These are phyloP conservation scores for Callospermophilus lateralis DNA, from an alignment of 2,113 vertebrate genomes.

Conservation along the genomic window DNA sequence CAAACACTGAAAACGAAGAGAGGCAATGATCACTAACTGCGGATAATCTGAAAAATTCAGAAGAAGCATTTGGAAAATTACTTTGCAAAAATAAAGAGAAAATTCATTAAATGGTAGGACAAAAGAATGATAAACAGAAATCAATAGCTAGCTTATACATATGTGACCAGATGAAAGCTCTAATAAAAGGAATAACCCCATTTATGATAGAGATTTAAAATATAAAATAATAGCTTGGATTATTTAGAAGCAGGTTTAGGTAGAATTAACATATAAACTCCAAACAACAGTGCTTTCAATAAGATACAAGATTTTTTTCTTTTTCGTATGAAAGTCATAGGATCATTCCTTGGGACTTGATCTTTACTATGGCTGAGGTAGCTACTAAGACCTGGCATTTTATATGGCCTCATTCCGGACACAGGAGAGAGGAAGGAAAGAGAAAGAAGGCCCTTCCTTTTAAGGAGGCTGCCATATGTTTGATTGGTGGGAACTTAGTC, in stretches of 20 bases:
- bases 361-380: background rate
- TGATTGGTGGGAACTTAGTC: background rate
- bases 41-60: background rate
- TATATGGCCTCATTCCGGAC: background rate
- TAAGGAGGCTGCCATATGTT: background rate
- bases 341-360: background rate
- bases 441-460: background rate
- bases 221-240: background rate
- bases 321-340: background rate
- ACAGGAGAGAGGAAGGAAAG: background rate
- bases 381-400: background rate
- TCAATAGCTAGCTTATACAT: background rate
- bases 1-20: background rate
- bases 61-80: constrained; percentile 3
- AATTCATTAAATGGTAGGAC: background rate
- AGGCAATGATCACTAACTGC: background rate
- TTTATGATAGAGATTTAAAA: background rate
- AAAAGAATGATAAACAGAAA: background rate
- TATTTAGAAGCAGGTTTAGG: background rate
- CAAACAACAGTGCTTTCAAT: background rate
- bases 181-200: background rate
- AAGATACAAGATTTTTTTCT: background rate
- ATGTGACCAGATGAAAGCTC: background rate
- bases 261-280: background rate
- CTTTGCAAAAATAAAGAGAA: background rate